Evolutionary conservation across 2,888 invertebrate genomes (phyloP), one percentile per base, ranked within the genome.

Genomic region (Mesochorus sp.): DNA sequence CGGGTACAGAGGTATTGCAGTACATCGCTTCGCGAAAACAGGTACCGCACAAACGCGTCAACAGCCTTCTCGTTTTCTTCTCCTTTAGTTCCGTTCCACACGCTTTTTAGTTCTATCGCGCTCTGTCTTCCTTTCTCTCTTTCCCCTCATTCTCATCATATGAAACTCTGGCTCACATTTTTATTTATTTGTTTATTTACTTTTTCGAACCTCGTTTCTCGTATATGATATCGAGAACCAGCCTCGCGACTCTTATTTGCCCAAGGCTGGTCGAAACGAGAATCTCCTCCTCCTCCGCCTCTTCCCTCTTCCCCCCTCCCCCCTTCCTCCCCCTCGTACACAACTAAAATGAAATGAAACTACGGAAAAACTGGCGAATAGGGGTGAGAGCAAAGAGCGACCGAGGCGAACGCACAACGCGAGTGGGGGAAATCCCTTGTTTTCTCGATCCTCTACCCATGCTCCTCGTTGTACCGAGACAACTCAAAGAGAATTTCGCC

Each of bases 171-270:
- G 37, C 21, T 39, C 26, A 4, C 37, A 19, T 28, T 64, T 44
- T 42, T 37, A 31, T n/a, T 68, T 67, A 37, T 64, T 62, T 47
- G 28, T 71, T 47, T 55, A 47, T 47, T 71, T 62, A 42, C 61
- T 53, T 44, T 51, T 53, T 31, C 61, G 28, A 42, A 39, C 24
- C 42, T 12, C 17, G 24, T 26, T 12, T 12, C 37, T 28, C 55
- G 42, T 64, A 70, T 76, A 81, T 82, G 81, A 84, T 86, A 86
- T 86, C 82, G 84, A 82, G 64, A 74, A 84, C 79, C 66, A 66
- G 80, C 74, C 72, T 77, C 82, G 81, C 77, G 83, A 82, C 77
- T 84, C 82, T 87, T 85, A 86, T 85, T 87, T 85, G 77, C 82
- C 67, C 82, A 73, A 79, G 66, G 73, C 62, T 67, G 44, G 55